Base-by-base conservation (phyloP, 2,797 vertebrate species). In the Mallotus villosus region DNA sequence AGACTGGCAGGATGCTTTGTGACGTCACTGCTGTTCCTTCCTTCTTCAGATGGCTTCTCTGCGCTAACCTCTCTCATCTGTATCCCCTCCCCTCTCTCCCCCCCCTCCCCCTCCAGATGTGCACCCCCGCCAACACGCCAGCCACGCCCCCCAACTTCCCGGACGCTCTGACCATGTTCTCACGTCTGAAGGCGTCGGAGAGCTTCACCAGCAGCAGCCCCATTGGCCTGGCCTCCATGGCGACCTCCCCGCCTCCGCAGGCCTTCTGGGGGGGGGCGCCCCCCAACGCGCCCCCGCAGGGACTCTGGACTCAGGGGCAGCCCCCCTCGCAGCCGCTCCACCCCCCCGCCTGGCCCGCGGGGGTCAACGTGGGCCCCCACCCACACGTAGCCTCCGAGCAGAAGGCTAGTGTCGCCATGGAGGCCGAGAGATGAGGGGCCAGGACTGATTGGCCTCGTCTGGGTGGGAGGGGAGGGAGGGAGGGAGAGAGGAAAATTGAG, bases 71-170 rank as follows among this genome's bases (percentile, higher is more conserved):
- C 51, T 66, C 34, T 8, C 17, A 12, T 46, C 19, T 64, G 14
- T 29, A 1, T 62, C 7, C 70, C 68, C 60, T 0, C 73, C 14
- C 32, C 8, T n/a, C 27, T 51, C 58, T 72, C 16, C 66, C 19
- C 51, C 49, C 58, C 53, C 49, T 19, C 61, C 59, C 77, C 67
- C 80, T 1, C 0, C 92, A 99, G 97, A 98, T 99, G 97, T 98
- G 97, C 90, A 97, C 97, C 87, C 97, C 97, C 0, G 96, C 97
- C 92, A 99, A 99, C 94, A 98, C 97, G 57, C 97, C 97, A 0
- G 97, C 97, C 60, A 98, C 97, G 1, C 96, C 97, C 53, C 97
- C 97, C 70, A 99, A 98, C 93, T 98, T 98, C 84, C 97, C 97
- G 0, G 97, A 98, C 0, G 93, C 97, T 14, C 91, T 99, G 89